A percentile compares a stretch with the other conserved stretches of the same genome.
These are phyloP conservation scores for Drosophila subquinaria DNA, from an alignment of 2,888 invertebrate genomes.

Conservation along the genomic window DNA sequence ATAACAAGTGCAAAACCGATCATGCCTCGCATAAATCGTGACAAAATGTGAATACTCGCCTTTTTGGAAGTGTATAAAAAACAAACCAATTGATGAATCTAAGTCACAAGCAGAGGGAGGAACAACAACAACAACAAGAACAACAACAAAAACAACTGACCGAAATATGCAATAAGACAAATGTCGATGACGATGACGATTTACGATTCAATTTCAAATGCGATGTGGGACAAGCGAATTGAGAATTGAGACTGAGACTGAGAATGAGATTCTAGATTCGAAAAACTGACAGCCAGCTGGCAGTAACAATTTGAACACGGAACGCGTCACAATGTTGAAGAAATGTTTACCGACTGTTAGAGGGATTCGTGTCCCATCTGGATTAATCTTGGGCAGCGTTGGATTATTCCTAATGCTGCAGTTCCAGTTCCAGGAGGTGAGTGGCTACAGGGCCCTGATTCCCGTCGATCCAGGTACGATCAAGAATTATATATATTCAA, in stretches of 20 bases:
- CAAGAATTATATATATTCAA: background rate
- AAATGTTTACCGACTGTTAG: conserved; percentile 15
- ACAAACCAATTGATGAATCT: conserved; percentile 43
- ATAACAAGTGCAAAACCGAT: too few species aligned
- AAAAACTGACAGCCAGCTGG: conserved; percentile 21
- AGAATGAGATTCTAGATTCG: conserved; percentile 18
- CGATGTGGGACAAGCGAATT: too few species aligned
- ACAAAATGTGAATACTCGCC: background rate
- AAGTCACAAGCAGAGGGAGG: conserved; percentile 5
- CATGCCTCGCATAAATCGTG: background rate
- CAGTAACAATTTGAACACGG: conserved; percentile 71
- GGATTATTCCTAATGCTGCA: conserved; percentile 39
- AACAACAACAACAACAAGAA: background rate
- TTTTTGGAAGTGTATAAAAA: conserved; percentile 5
- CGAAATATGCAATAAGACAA: conserved; percentile 22
- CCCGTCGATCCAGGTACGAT: conserved; percentile 75
- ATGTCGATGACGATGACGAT: conserved; percentile 43
- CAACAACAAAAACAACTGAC: background rate
- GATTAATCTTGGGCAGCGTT: conserved; percentile 28
- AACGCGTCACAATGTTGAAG: conserved; percentile 59
- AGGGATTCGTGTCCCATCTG: background rate
- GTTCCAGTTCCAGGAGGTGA: conserved; percentile 36
- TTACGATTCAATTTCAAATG: too few species aligned
- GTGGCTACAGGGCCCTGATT: conserved; percentile 71
- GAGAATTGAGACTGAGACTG: too few species aligned